Conservation (phyloP, 1,140 invertebrate species). For the Brachionus sp. region DNA sequence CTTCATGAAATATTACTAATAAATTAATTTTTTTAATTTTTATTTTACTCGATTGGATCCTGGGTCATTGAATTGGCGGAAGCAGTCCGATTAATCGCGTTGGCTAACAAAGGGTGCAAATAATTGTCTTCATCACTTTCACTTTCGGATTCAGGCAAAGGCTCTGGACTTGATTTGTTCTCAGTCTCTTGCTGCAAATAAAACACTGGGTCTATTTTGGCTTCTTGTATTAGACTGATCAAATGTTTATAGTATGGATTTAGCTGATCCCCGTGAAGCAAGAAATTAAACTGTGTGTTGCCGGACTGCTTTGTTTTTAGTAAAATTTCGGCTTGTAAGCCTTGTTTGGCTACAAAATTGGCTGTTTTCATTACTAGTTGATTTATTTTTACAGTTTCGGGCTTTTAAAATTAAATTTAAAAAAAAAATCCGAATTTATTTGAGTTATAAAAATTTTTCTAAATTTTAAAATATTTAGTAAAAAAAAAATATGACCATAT, state of each 20-base stretch:
- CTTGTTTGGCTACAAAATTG: slow-evolving; percentile 83
- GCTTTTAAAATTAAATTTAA: slow-evolving; percentile 63
- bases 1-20: neutral
- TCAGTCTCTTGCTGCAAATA: neutral
- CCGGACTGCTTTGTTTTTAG: slow-evolving; percentile 91
- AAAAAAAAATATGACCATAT: no score
- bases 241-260: slow-evolving; percentile 87
- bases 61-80: neutral
- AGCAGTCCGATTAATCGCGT: neutral
- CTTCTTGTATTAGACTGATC: slow-evolving; percentile 73
- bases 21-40: neutral
- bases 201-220: slow-evolving; percentile 50
- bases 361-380: slow-evolving; percentile 95
- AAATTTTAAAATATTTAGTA: no score
- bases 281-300: slow-evolving; percentile 88
- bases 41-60: neutral
- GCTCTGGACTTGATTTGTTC: neutral
- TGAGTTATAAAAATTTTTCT: no score
- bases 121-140: slow-evolving; percentile 66
- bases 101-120: slow-evolving; percentile 66
- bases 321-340: slow-evolving; percentile 94
- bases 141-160: slow-evolving; percentile 48
- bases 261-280: slow-evolving; percentile 76
- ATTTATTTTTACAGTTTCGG: slow-evolving; percentile 83
- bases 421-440: no score